Base-by-base conservation (phyloP, 1,140 invertebrate species). In the Dryas iulia region DNA sequence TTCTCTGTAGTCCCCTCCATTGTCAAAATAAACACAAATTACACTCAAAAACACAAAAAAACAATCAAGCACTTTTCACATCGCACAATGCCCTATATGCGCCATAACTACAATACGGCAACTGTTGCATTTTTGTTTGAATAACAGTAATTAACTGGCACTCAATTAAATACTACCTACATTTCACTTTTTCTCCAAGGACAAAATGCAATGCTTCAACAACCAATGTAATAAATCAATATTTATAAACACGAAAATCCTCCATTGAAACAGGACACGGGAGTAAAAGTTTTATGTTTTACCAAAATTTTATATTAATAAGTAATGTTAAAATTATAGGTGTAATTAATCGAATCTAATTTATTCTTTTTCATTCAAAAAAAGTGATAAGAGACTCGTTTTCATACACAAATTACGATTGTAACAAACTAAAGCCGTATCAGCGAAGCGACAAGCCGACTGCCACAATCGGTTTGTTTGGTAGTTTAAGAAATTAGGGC, bases 1-100 rank as follows among this genome's bases (percentile, higher is more conserved):
- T 91, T 92, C 71, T 92, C 92, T 52, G 86, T 91, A 76, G 90
- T 90, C 71, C 89, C 89, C 79, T 91, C 87, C 89, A 91, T 91
- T 82, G 81, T 91, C 80, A 81, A 83, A 84, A 81, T 76, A 73
- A 84, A 78, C 82, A 84, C 75, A 79, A 73, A 72, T 77, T 33
- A 47, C 73, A 72, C 77, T 81, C 70, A 83, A 81, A 77, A 84
- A 80, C 78, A 86, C 83, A 81, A 74, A 59, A 77, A 81, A 83
- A 81, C 76, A 68, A 81, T 82, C 73, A 83, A 81, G 77, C 78
- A 79, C 74, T 72, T 64, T 78, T 81, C 81, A 86, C 84, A 79
- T 73, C 59, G 59, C 72, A 60, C 71, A 60, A 68, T 62, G 59
- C 69, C 73, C 67, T 77, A 63, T 71, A 64, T 78, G 73, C 78